phyloP scores from a whole-genome alignment of 2,113 vertebrate species.

The Nibea coibor region DNA sequence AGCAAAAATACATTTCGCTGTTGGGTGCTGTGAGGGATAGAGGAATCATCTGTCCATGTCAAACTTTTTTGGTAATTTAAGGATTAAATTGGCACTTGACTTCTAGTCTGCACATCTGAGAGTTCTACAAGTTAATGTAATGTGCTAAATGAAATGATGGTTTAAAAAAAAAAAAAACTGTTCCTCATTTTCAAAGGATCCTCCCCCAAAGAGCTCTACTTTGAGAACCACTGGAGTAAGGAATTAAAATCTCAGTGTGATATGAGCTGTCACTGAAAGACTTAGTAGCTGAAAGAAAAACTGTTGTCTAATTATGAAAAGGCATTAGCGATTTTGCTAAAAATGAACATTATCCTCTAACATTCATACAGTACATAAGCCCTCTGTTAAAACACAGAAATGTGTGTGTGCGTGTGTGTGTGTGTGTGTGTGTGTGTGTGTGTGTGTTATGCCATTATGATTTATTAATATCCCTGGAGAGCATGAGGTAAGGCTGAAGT shows the following conservation, averaged over 20 bases:
- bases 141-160: conserved; percentile 23
- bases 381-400: not conserved
- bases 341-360: not conserved
- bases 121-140: conserved; percentile 9
- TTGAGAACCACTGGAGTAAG: conserved; percentile 25
- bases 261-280: conserved; percentile 32
- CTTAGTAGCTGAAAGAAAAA: conserved; percentile 3
- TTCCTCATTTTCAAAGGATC: conserved; percentile 27
- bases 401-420: conserved; percentile 1
- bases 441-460: conserved; percentile 13
- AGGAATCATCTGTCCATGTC: not conserved
- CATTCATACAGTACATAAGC: not conserved
- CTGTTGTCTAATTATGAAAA: conserved; percentile 6
- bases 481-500: conserved; percentile 36
- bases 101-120: conserved; percentile 8
- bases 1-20: not conserved
- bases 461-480: conserved; percentile 22
- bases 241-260: conserved; percentile 41
- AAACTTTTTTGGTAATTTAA: not conserved
- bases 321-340: not conserved
- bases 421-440: not conserved
- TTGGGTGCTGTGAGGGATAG: not conserved
- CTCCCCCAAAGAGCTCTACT: conserved; percentile 16
- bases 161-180: conserved; percentile 31
- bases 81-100: conserved; percentile 1